A percentile compares a stretch with the other conserved stretches of the same genome.
Evolutionary conservation across 2,888 invertebrate genomes (phyloP).

Genomic region (Polyploca ridens): DNA sequence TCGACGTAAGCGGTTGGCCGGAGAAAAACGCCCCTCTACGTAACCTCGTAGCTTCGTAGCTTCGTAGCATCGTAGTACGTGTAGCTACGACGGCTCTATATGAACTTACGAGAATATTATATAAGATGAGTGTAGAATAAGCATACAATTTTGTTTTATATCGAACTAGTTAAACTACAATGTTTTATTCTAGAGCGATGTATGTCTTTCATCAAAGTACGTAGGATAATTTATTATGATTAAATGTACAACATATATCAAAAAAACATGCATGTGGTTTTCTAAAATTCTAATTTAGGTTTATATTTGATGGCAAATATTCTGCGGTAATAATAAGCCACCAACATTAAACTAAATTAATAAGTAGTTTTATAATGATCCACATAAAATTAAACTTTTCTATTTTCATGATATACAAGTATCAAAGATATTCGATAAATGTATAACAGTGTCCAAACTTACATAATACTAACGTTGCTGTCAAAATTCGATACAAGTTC

Average conservation of each 20-base stretch:
- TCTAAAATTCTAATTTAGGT: no score
- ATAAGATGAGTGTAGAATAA: neutral
- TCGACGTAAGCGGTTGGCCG: slow-evolving; percentile 2
- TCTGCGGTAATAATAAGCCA: no score
- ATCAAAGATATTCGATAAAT: neutral
- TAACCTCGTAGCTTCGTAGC: slow-evolving; percentile 1
- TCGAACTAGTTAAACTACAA: neutral
- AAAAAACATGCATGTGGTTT: no score
- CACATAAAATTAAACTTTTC: no score
- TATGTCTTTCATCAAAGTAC: no score
- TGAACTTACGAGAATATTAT: neutral
- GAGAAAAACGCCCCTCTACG: slow-evolving; percentile 6
- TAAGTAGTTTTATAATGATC: no score
- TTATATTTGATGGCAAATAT: no score
- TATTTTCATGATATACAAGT: no score
- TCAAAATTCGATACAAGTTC: slow-evolving; percentile 5
- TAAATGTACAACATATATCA: no score
- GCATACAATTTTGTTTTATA: neutral
- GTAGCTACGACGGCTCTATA: neutral
- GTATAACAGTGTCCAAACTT: neutral
- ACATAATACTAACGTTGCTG: neutral
- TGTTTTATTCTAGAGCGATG: no score
- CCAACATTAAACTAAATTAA: no score
- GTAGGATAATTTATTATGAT: no score
- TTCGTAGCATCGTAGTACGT: slow-evolving; percentile 2